These are phyloP conservation scores for Clarias laeviceps DNA, from an alignment of 2,797 vertebrate species.

Conservation along the genomic window DNA sequence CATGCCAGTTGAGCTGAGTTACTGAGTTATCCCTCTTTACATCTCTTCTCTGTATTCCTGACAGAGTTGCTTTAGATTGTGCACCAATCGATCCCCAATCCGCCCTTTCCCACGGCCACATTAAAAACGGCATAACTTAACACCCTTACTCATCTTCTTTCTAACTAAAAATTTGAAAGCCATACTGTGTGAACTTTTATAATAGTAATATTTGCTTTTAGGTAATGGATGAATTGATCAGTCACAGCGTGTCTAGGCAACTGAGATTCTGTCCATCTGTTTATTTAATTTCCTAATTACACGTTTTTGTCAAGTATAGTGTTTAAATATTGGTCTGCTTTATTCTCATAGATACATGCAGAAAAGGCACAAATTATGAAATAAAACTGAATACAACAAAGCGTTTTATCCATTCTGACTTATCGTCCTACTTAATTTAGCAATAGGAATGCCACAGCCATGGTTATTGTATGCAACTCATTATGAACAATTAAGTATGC, in stretches of 20 bases:
- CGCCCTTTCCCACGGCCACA: not conserved
- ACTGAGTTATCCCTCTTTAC: constrained; percentile 38
- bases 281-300: not conserved
- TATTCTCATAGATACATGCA: not conserved
- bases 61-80: constrained; percentile 4
- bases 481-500: not conserved
- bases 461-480: not conserved
- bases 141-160: not conserved
- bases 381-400: not conserved
- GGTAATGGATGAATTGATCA: too few relatives aligned
- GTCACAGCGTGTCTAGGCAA: not conserved
- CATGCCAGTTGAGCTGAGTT: not conserved
- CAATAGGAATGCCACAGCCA: not conserved
- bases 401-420: not conserved
- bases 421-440: not conserved
- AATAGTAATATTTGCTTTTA: not conserved
- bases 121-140: constrained; percentile 12
- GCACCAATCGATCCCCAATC: not conserved
- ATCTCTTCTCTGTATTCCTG: not conserved
- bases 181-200: not conserved
- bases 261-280: not conserved
- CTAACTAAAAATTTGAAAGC: not conserved
- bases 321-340: not conserved
- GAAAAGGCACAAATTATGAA: not conserved
- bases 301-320: not conserved